Evolutionary conservation across 2,113 vertebrate species (phyloP).

Genomic region (Lichenostomus cassidix): DNA sequence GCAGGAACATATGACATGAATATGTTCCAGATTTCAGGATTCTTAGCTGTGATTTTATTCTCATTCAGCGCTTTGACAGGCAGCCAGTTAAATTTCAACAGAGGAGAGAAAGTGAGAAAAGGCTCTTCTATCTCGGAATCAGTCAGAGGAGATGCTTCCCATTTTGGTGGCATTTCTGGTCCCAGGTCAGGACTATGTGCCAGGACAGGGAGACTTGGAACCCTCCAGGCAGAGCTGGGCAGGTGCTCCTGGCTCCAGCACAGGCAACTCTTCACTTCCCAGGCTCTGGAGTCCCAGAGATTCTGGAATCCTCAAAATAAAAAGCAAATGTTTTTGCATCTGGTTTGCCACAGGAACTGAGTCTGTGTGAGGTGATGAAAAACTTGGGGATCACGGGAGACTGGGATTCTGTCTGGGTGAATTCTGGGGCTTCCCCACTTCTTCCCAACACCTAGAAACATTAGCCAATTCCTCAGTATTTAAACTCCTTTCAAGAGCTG

Average conservation of each 20-base stretch:
- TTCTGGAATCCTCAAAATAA: background rate
- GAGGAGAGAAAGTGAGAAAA: background rate
- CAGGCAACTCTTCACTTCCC: background rate
- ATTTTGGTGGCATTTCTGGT: background rate
- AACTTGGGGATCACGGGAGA: rapidly evolving
- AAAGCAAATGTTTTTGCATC: background rate
- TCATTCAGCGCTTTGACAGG: slow-evolving; percentile 10
- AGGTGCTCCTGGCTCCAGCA: rapidly evolving
- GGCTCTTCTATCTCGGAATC: background rate
- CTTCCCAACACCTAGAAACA: background rate
- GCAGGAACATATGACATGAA: slow-evolving; percentile 1
- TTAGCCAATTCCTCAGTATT: background rate
- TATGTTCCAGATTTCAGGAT: slow-evolving; percentile 32
- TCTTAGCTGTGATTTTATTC: slow-evolving; percentile 1
- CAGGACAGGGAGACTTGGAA: background rate
- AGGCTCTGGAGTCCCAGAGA: background rate
- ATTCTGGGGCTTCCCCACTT: rapidly evolving
- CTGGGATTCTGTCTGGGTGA: background rate
- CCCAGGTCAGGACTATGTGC: rapidly evolving
- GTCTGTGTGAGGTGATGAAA: rapidly evolving
- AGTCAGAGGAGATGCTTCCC: background rate
- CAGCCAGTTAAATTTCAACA: background rate
- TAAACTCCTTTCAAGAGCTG: slow-evolving; percentile 44
- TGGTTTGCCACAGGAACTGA: background rate
- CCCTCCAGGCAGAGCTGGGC: background rate